phyloP scores from a whole-genome alignment of 2,888 invertebrate genomes.

The Orthonevra nobilis region DNA sequence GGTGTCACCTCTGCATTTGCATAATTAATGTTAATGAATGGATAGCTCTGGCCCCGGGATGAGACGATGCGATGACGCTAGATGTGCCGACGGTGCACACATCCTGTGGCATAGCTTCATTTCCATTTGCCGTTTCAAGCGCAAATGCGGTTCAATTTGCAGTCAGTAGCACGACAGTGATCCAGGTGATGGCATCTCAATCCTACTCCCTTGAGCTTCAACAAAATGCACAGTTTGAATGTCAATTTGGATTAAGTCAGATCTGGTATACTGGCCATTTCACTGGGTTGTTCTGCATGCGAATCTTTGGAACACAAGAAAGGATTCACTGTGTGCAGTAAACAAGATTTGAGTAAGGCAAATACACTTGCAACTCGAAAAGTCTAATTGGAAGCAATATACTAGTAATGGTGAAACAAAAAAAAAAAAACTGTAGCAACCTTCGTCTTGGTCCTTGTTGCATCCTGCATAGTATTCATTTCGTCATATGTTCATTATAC shows the following conservation, averaged over 20 bases:
- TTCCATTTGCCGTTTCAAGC: conserved; percentile 37
- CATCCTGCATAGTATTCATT: conserved; percentile 39
- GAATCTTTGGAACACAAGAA: too few species aligned
- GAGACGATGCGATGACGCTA: conserved; percentile 26
- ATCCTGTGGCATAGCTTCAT: conserved; percentile 44
- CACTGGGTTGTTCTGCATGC: too few species aligned
- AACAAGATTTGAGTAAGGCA: too few species aligned
- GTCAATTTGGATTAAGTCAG: conserved; percentile 58
- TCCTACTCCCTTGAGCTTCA: too few species aligned
- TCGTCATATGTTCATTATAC: conserved; percentile 55
- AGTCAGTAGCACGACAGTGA: conserved; percentile 13
- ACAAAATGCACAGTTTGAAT: conserved; percentile 32
- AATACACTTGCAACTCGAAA: too few species aligned
- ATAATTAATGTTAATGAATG: conserved; percentile 61
- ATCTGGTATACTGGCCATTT: conserved; percentile 29
- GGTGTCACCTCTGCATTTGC: conserved; percentile 62
- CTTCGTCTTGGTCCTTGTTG: conserved; percentile 19
- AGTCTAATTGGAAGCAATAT: conserved; percentile 31
- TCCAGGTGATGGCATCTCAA: background rate
- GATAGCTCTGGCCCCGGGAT: conserved; percentile 10
- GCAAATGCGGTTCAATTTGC: conserved; percentile 49
- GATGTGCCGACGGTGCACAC: conserved; percentile 45
- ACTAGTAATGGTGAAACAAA: conserved; percentile 52
- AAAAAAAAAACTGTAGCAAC: conserved; percentile 51
- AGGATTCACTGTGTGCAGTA: too few species aligned